Conservation (phyloP, 92 coral and sea anemone species). For the Anthopleura xanthogrammica region DNA sequence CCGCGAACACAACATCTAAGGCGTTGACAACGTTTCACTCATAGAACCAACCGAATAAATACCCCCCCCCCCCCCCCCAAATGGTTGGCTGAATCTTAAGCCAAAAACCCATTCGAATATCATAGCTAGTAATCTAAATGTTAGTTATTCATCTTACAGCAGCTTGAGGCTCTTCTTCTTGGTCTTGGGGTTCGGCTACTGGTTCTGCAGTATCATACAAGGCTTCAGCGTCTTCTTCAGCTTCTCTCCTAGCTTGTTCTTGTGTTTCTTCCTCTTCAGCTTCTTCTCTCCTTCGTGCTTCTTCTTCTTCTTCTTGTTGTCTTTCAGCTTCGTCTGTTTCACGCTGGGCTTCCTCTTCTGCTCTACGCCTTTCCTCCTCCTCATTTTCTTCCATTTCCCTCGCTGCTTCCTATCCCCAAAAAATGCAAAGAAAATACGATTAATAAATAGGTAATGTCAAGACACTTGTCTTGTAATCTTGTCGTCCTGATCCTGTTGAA, state of each 20-base stretch:
- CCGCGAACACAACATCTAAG: no score
- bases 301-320: conserved; percentile 11
- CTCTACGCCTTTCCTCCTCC: conserved; percentile 51
- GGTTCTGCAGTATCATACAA: conserved; percentile 30
- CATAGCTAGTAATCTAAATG: not conserved
- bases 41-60: no score
- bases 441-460: not conserved
- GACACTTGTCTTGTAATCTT: no score
- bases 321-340: conserved; percentile 39
- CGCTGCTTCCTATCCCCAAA: conserved; percentile 41
- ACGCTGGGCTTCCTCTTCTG: conserved; percentile 58
- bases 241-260: conserved; percentile 32
- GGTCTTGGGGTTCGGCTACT: not conserved
- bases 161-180: not conserved
- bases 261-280: conserved; percentile 13
- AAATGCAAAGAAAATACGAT: not conserved
- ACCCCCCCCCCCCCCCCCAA: no score
- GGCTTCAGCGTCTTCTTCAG: conserved; percentile 40
- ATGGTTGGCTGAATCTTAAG: no score
- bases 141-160: not conserved
- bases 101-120: no score
- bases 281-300: conserved; percentile 25
- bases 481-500: no score
- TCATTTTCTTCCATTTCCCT: conserved; percentile 38
- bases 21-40: no score